These are phyloP conservation scores for Calliopum simillimum DNA, from an alignment of 2,888 invertebrate genomes.

Conservation along the genomic window DNA sequence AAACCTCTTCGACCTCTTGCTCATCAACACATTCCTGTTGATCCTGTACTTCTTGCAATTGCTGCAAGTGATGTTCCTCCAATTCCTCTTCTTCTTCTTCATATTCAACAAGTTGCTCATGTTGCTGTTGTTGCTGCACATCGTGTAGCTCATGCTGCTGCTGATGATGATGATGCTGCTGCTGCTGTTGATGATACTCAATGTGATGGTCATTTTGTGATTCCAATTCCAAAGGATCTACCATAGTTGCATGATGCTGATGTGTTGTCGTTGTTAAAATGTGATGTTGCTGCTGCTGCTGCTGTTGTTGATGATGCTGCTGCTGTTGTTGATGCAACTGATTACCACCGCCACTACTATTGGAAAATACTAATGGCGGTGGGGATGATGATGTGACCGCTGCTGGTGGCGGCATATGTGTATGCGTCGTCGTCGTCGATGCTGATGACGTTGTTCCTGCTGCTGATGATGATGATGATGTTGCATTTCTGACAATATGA, in stretches of 20 bases:
- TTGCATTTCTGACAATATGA: conserved; percentile 61
- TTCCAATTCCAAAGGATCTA: conserved; percentile 42
- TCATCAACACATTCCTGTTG: conserved; percentile 55
- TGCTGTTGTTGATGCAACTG: conserved; percentile 44
- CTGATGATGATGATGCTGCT: conserved; percentile 42
- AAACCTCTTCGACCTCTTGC: conserved; percentile 59
- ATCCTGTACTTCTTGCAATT: conserved; percentile 57
- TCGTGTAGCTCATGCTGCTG: conserved; percentile 41
- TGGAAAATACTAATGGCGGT: conserved; percentile 60
- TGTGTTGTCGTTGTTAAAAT: conserved; percentile 44
- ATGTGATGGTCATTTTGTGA: conserved; percentile 42
- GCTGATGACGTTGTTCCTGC: conserved; percentile 43
- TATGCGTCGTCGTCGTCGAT: conserved; percentile 43
- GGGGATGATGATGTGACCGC: conserved; percentile 50
- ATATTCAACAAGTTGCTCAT: conserved; percentile 45
- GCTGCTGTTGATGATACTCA: conserved; percentile 47
- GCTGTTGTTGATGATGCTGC: conserved; percentile 45
- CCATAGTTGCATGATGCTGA: conserved; percentile 38
- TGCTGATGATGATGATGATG: conserved; percentile 47
- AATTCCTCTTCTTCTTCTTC: conserved; percentile 42
- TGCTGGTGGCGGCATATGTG: conserved; percentile 46
- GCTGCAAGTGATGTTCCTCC: conserved; percentile 56
- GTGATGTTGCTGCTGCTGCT: conserved; percentile 42
- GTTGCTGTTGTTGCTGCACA: conserved; percentile 45
- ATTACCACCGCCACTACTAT: conserved; percentile 45